These are phyloP conservation scores for Tetraodon nigroviridis DNA, from an alignment of 2,113 vertebrate species.

Conservation along the genomic window DNA sequence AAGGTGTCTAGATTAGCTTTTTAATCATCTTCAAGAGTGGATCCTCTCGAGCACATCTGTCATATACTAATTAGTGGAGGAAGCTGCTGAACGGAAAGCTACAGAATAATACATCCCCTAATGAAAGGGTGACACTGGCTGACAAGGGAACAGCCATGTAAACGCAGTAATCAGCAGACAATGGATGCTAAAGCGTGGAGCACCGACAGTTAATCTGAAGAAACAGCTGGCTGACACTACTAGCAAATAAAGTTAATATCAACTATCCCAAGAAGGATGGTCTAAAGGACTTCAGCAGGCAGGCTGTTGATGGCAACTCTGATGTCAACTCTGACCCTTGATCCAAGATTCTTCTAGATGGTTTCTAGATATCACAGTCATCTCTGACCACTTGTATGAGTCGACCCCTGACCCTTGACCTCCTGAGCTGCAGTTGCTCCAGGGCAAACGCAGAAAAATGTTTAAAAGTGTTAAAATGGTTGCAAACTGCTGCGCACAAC, in stretches of 20 bases:
- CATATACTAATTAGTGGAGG: constrained; percentile 36
- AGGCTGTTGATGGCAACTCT: too few species aligned
- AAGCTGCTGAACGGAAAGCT: constrained; percentile 13
- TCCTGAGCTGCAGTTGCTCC: too few species aligned
- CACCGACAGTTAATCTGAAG: neutral
- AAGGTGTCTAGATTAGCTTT: constrained; percentile 20
- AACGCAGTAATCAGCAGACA: neutral
- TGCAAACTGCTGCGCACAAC: constrained; percentile 21
- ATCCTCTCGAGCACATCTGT: constrained; percentile 31
- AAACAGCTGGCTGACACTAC: neutral
- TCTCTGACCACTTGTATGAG: too few species aligned
- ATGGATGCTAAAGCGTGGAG: neutral
- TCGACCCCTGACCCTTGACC: too few species aligned
- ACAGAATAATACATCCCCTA: neutral
- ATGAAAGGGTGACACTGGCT: constrained; percentile 2
- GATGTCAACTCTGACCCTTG: too few species aligned
- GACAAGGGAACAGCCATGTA: constrained; percentile 6
- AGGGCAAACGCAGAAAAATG: too few species aligned
- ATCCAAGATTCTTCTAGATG: too few species aligned
- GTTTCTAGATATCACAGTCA: too few species aligned
- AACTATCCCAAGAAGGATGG: too few species aligned
- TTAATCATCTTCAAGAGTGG: constrained; percentile 35
- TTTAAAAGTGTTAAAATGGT: constrained; percentile 9
- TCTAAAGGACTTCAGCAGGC: too few species aligned
- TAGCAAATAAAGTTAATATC: too few species aligned